Evolutionary conservation across 2,888 invertebrate genomes (phyloP).

Genomic region (Acronicta leporina): DNA sequence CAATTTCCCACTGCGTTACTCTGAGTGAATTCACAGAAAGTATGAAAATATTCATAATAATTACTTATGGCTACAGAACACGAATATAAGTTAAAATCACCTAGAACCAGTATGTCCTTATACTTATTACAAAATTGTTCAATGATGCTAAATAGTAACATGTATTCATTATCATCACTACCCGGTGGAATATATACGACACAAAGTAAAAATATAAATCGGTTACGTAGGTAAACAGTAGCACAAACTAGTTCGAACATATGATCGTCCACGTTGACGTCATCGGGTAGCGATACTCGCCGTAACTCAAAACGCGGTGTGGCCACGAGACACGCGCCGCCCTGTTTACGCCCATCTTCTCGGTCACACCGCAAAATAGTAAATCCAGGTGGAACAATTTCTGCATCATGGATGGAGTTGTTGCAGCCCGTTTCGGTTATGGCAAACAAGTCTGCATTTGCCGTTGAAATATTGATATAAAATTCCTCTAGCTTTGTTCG

Average conservation of each 20-base stretch:
- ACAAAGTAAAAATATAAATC: conserved; percentile 6
- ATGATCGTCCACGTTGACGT: conserved; percentile 5
- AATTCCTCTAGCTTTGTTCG: conserved; percentile 22
- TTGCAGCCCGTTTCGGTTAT: conserved; percentile 36
- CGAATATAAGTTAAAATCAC: conserved; percentile 3
- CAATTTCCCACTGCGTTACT: conserved; percentile 5
- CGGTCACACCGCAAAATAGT: conserved; percentile 13
- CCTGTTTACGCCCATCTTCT: conserved; percentile 9
- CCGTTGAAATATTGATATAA: conserved; percentile 12
- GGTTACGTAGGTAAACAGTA: conserved; percentile 6
- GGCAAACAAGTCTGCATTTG: conserved; percentile 41
- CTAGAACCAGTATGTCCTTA: background rate
- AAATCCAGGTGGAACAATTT: conserved; percentile 9
- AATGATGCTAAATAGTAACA: conserved; percentile 5
- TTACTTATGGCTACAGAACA: conserved; percentile 2
- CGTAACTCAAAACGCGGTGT: conserved; percentile 15
- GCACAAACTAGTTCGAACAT: conserved; percentile 10
- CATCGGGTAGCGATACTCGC: background rate
- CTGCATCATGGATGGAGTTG: conserved; percentile 7
- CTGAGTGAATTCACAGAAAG: conserved; percentile 10
- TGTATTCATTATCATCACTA: conserved; percentile 5
- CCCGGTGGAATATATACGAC: conserved; percentile 10
- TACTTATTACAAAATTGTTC: conserved; percentile 5
- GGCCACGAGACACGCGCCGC: conserved; percentile 16
- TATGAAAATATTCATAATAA: conserved; percentile 8